These are phyloP conservation scores for Condylostylus longicornis DNA, from an alignment of 1,140 invertebrate genomes.

Conservation along the genomic window DNA sequence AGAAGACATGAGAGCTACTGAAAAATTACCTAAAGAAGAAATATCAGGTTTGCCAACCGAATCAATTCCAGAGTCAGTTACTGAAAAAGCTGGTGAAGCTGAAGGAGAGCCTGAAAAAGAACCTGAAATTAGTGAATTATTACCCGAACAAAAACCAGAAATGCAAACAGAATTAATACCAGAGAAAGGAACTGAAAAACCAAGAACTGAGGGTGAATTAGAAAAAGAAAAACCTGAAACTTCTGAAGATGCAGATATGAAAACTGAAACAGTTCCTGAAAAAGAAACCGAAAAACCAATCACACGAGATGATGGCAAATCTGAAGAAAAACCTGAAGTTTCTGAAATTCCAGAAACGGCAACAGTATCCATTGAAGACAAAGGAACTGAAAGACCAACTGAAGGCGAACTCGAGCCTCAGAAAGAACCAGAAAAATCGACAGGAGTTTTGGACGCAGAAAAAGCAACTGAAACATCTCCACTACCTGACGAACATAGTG, in stretches of 20 bases:
- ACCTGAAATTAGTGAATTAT: neutral
- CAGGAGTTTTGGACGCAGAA: too few relatives aligned
- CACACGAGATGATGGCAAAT: neutral
- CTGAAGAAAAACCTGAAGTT: neutral
- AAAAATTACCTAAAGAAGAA: conserved; percentile 4
- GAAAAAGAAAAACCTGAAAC: neutral
- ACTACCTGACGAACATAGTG: neutral
- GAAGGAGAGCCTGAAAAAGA: neutral
- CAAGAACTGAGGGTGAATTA: conserved; percentile 3
- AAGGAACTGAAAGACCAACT: conserved; percentile 5
- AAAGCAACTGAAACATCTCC: too few relatives aligned
- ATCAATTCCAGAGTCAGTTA: neutral
- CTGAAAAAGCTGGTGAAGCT: neutral
- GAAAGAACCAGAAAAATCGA: too few relatives aligned
- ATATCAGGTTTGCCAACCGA: neutral
- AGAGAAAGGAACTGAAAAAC: conserved; percentile 1
- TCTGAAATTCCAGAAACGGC: neutral
- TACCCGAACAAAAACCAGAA: too few relatives aligned
- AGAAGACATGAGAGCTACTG: conserved; percentile 7
- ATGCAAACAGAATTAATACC: too few relatives aligned
- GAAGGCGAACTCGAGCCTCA: neutral
- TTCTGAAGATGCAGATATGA: neutral
- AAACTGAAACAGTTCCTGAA: neutral
- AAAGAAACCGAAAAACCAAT: neutral
- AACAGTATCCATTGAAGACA: neutral